Evolutionary conservation across 2,888 invertebrate species (phyloP), one percentile per base, ranked within the genome.

Genomic region (Chromoteleia sp.): DNA sequence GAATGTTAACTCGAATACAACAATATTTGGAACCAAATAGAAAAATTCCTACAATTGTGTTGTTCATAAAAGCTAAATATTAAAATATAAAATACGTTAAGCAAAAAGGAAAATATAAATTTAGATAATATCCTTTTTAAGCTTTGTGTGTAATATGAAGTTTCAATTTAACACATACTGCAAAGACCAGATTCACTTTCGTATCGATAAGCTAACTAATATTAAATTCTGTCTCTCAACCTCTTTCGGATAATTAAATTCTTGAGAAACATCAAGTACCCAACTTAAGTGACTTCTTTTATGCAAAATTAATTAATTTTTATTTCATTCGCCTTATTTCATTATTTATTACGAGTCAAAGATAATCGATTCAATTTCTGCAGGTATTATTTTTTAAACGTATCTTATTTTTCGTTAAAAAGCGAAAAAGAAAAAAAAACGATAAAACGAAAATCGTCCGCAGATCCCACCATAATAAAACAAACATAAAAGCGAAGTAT

Each of bases 401-500:
- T n/a, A n/a, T n/a, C n/a, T n/a, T n/a, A n/a, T n/a, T n/a, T n/a
- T n/a, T n/a, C n/a, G n/a, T n/a, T n/a, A n/a, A n/a, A n/a, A n/a
- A n/a, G n/a, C n/a, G n/a, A n/a, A n/a, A n/a, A n/a, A n/a, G n/a
- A 25, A 1, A 0, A 48, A 48, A 48, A 48, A 10, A 21, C 21
- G 25, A 10, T 0, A 5, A 12, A 17, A 0, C 21, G 6, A 48
- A 43, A 43, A 43, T 10, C 43, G 17, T 6, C 8, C 17, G 21
- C 7, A n/a, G 12, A 12, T 21, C n/a, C 14, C 8, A 1, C 6
- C 39, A 25, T 39, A 56, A 56, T 65, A 52, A 65, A 52, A 50
- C 52, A 15, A 52, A 15, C 48, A 15, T 36, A 70, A 70, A 70
- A 56, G n/a, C 45, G 36, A n/a, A 10, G n/a, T 14, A 17, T 15